Evolutionary conservation across 2,797 vertebrate species (phyloP), one percentile per base, ranked within the genome.

Genomic region (Miichthys miiuy): DNA sequence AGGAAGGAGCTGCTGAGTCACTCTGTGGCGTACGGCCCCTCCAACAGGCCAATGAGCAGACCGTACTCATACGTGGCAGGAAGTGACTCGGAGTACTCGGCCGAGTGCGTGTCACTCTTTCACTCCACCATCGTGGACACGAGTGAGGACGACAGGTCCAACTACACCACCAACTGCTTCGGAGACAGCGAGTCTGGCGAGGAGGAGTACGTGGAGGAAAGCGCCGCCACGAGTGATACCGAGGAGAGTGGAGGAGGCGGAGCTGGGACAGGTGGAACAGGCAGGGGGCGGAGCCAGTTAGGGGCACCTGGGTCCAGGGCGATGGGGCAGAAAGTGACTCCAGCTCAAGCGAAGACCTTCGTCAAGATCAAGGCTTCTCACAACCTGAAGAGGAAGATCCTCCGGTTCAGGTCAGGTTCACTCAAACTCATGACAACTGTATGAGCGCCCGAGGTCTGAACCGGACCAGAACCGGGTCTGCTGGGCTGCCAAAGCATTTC

Each of bases 401-500:
- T 99, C 3, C 95, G 97, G 79, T 99, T 98, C 91, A 95, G 96
- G 54, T 97, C 97, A 0, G 97, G 98, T 61, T 98, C 98, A 5
- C 91, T 99, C 77, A 99, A 97, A 87, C 95, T 99, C 79, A 99
- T 99, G 97, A 99, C 98, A 0, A 99, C 98, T 0, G 96, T 99
- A 60, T 98, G 93, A 96, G 52, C 64, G 1, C 21, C 6, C 0
- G 2, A 44, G 41, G 2, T 4, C 50, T 47, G 44, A n/a, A 17
- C 25, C 7, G 17, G 27, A 17, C 23, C 34, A 34, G 17, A 51
- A 13, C 38, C 68, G 9, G 3, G 34, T 18, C 47, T 17, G 64
- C 5, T 7, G 61, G 47, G 18, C 78, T 55, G 60, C 44, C 75
- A 25, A 20, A 8, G 11, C 44, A 42, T n/a, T 38, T 58, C 48